phyloP scores from a whole-genome alignment of 2,113 vertebrate species.

The Phaethornis superciliosus region DNA sequence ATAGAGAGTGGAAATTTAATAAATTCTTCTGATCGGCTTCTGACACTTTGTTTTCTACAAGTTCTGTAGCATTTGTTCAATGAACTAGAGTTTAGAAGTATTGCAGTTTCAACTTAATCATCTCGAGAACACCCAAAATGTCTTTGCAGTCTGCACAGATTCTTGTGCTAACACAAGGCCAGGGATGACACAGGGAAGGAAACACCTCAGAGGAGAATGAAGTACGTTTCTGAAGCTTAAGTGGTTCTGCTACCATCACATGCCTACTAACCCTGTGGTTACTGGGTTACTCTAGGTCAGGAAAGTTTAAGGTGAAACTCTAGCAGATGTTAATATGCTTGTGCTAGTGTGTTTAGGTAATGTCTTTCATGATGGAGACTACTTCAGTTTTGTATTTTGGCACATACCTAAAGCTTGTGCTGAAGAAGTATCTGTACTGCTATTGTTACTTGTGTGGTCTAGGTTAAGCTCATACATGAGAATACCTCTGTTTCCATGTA shows the following conservation, averaged over 20 bases:
- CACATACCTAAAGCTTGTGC: not conserved
- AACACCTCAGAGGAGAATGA: not conserved
- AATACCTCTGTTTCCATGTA: not conserved
- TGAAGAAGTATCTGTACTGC: not conserved
- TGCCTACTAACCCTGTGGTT: too few species aligned
- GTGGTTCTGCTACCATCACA: not conserved
- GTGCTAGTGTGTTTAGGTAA: not conserved
- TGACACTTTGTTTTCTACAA: not conserved
- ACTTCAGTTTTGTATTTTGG: not conserved
- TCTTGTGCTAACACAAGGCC: not conserved
- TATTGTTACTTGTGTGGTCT: not conserved
- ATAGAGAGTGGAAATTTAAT: not conserved
- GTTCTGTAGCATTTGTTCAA: not conserved
- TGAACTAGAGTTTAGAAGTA: not conserved
- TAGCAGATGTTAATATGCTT: not conserved
- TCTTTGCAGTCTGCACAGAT: not conserved
- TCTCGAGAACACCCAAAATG: not conserved
- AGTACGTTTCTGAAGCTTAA: not conserved
- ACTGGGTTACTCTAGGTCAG: not conserved
- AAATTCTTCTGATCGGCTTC: not conserved
- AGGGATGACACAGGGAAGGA: not conserved
- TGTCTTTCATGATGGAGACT: not conserved
- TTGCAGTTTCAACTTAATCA: not conserved
- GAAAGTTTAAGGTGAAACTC: not conserved
- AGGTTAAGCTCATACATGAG: not conserved